Evolutionary conservation across 2,113 vertebrate species (phyloP).

Genomic region (Pangasianodon hypophthalmus): DNA sequence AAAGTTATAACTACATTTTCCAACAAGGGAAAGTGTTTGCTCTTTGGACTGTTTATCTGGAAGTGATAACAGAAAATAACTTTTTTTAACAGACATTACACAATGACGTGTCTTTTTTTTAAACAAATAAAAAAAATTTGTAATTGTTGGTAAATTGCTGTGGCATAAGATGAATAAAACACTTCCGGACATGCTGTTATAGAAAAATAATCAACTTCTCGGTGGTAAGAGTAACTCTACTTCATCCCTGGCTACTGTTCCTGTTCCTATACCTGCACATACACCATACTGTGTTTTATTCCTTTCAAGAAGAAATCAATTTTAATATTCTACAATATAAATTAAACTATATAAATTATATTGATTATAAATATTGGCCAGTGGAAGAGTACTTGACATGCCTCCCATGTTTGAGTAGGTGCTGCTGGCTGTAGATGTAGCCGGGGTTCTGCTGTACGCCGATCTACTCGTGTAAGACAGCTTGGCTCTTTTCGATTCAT

Average conservation of each 20-base stretch:
- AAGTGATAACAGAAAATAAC: not conserved
- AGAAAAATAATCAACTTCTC: not conserved
- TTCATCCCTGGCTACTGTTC: too few relatives aligned
- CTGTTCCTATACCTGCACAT: too few relatives aligned
- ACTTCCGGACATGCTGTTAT: too few relatives aligned
- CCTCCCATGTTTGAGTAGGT: conserved; percentile 75
- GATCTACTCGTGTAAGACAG: conserved; percentile 83
- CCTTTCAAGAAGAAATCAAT: not conserved
- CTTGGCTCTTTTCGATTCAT: conserved; percentile 92
- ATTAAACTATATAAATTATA: not conserved
- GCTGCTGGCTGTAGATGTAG: conserved; percentile 79
- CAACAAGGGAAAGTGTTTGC: not conserved
- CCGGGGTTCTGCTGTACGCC: conserved; percentile 76
- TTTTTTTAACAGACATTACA: too few relatives aligned
- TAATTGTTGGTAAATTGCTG: too few relatives aligned
- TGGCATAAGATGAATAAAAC: too few relatives aligned
- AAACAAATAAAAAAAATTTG: too few relatives aligned
- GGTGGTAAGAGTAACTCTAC: not conserved
- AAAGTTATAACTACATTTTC: not conserved
- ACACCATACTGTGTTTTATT: not conserved
- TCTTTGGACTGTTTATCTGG: not conserved
- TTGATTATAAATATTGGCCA: not conserved
- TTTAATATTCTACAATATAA: not conserved
- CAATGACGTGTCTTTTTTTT: too few relatives aligned
- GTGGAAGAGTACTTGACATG: conserved; percentile 74